Evolutionary conservation across 2,888 invertebrate species (phyloP).

Genomic region (Cosmopolites sordidus): DNA sequence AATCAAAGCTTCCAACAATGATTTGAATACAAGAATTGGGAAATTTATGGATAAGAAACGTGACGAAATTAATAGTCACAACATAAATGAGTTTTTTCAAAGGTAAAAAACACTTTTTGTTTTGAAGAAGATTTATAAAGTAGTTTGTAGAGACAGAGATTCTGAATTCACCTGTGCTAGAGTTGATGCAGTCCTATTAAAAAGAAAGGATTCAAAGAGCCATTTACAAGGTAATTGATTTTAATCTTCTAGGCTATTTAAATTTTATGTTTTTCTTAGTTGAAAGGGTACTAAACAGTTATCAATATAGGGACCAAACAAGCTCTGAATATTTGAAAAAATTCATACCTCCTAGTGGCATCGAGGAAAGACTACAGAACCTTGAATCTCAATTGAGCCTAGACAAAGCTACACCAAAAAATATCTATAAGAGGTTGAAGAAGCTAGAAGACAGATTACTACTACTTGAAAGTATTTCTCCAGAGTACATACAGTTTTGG

Average conservation of each 20-base stretch:
- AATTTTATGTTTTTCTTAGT: slow-evolving; percentile 50
- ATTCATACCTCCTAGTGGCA: slow-evolving; percentile 48
- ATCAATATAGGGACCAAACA: slow-evolving; percentile 54
- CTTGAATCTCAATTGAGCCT: slow-evolving; percentile 61
- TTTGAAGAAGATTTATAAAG: not conserved
- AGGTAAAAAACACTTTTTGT: slow-evolving; percentile 7
- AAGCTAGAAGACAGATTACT: slow-evolving; percentile 70
- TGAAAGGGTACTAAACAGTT: slow-evolving; percentile 64
- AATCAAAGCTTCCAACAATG: slow-evolving; percentile 63
- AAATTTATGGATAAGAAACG: slow-evolving; percentile 74
- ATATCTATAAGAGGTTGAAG: slow-evolving; percentile 67
- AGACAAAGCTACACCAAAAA: slow-evolving; percentile 54
- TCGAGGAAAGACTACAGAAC: slow-evolving; percentile 64
- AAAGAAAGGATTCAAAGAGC: slow-evolving; percentile 69
- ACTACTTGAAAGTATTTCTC: slow-evolving; percentile 69
- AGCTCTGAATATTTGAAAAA: slow-evolving; percentile 51
- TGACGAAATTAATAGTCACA: slow-evolving; percentile 67
- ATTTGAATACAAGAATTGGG: slow-evolving; percentile 64
- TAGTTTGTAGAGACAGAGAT: slow-evolving; percentile 38
- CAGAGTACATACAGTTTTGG: slow-evolving; percentile 73
- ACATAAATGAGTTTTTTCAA: slow-evolving; percentile 67
- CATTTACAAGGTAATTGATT: slow-evolving; percentile 67
- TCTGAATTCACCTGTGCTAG: slow-evolving; percentile 67
- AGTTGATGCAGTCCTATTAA: slow-evolving; percentile 67
- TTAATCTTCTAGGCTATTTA: not conserved